phyloP scores from a whole-genome alignment of 2,113 vertebrate species.

The Parotia lawesii region DNA sequence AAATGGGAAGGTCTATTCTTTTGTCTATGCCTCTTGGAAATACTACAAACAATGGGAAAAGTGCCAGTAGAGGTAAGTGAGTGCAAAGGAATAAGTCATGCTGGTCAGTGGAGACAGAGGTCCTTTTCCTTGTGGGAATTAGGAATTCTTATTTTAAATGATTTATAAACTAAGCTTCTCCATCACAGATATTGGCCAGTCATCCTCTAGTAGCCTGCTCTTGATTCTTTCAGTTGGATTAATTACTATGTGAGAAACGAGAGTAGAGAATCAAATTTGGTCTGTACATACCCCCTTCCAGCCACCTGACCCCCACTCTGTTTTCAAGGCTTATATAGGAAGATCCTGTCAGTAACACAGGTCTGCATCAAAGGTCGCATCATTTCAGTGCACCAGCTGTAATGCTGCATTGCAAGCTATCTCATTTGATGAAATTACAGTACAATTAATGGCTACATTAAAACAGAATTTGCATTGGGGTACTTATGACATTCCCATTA shows the following conservation, averaged over 20 bases:
- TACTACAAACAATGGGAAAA: not conserved
- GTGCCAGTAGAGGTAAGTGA: not conserved
- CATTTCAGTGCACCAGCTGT: not conserved
- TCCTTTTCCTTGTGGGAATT: not conserved
- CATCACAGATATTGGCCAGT: not conserved
- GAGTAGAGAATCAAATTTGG: not conserved
- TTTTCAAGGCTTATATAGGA: not conserved
- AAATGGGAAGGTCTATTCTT: not conserved
- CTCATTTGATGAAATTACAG: not conserved
- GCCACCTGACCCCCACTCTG: fast-evolving
- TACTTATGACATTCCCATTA: slow-evolving; percentile 28
- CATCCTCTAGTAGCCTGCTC: not conserved
- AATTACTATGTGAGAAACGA: not conserved
- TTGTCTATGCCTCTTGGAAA: not conserved
- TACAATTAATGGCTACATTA: slow-evolving; percentile 16
- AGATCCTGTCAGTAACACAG: not conserved
- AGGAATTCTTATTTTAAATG: not conserved
- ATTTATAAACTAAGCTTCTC: not conserved
- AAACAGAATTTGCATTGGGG: slow-evolving; percentile 2
- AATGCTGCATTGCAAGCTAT: not conserved
- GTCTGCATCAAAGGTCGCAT: not conserved
- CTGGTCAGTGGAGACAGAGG: not conserved
- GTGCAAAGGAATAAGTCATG: not conserved
- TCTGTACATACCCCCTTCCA: not conserved
- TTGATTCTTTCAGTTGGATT: not conserved